These are phyloP conservation scores for Hoplostethus atlanticus DNA, from an alignment of 2,797 vertebrate genomes.

Conservation along the genomic window DNA sequence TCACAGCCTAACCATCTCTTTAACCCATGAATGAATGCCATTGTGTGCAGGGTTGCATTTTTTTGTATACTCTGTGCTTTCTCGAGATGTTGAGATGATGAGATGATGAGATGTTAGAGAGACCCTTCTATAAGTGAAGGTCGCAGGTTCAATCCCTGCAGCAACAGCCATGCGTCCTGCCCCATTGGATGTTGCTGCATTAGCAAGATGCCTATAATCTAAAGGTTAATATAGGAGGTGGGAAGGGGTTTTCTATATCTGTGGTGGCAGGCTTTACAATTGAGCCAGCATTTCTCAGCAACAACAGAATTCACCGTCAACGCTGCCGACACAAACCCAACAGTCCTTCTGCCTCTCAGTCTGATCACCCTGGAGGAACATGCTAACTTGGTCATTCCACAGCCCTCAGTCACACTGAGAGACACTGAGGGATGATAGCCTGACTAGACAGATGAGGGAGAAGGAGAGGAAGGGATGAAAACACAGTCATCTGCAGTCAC, in stretches of 20 bases:
- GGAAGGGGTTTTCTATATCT: no score
- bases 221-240: not conserved
- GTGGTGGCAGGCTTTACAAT: not conserved
- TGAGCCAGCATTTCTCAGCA: slow-evolving; percentile 9
- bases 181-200: not conserved
- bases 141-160: not conserved
- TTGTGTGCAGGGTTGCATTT: no score
- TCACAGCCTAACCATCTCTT: no score
- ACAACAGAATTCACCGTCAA: slow-evolving; percentile 13
- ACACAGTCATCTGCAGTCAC: slow-evolving; percentile 63
- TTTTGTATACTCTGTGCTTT: no score
- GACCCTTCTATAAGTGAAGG: not conserved
- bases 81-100: no score
- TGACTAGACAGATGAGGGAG: slow-evolving; percentile 51
- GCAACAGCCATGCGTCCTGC: not conserved
- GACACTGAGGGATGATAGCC: slow-evolving; percentile 55
- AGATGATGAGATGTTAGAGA: no score
- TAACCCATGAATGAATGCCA: no score
- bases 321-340: slow-evolving; percentile 39
- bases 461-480: slow-evolving; percentile 39
- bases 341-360: slow-evolving; percentile 42
- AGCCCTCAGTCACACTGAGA: slow-evolving; percentile 64
- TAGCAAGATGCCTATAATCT: not conserved
- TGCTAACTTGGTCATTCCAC: slow-evolving; percentile 66
- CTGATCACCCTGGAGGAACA: slow-evolving; percentile 51